A percentile compares a stretch with the other conserved stretches of the same genome.
Evolutionary conservation across 1,140 invertebrate genomes (phyloP).

Genomic region (Macrobrachium rosenbergii): DNA sequence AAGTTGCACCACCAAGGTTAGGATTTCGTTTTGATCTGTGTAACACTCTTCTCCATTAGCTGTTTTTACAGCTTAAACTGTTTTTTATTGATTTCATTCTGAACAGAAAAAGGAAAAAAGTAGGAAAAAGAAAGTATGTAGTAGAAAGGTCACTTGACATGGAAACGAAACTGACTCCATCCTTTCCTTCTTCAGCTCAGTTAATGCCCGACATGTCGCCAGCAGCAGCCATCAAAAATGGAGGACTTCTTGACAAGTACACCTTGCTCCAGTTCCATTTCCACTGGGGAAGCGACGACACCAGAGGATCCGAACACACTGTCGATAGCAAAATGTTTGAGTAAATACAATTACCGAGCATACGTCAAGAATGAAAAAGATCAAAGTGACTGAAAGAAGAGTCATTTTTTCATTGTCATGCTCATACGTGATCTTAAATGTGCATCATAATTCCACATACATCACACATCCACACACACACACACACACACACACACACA

Average conservation of each 20-base stretch:
- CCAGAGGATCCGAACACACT: slow-evolving; percentile 88
- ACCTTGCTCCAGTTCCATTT: slow-evolving; percentile 85
- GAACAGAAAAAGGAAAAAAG: background rate
- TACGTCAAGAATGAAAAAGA: too few relatives aligned
- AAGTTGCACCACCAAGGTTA: too few relatives aligned
- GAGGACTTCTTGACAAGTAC: slow-evolving; percentile 75
- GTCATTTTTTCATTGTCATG: background rate
- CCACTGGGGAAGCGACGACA: slow-evolving; percentile 87
- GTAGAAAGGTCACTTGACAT: background rate
- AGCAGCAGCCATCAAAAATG: slow-evolving; percentile 65
- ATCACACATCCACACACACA: too few relatives aligned
- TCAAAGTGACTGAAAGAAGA: background rate
- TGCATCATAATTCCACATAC: too few relatives aligned
- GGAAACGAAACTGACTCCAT: background rate
- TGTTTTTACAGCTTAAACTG: too few relatives aligned
- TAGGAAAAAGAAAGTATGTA: background rate
- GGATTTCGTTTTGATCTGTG: too few relatives aligned
- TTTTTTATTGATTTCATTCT: too few relatives aligned
- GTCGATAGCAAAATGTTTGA: slow-evolving; percentile 78
- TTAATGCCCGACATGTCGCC: background rate
- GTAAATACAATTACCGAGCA: too few relatives aligned
- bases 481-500: too few relatives aligned
- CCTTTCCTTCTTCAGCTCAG: slow-evolving; percentile 57
- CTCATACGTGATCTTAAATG: too few relatives aligned
- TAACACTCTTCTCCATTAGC: too few relatives aligned